phyloP scores from a whole-genome alignment of 1,140 invertebrate species.

The Drosophila equinoxialis region DNA sequence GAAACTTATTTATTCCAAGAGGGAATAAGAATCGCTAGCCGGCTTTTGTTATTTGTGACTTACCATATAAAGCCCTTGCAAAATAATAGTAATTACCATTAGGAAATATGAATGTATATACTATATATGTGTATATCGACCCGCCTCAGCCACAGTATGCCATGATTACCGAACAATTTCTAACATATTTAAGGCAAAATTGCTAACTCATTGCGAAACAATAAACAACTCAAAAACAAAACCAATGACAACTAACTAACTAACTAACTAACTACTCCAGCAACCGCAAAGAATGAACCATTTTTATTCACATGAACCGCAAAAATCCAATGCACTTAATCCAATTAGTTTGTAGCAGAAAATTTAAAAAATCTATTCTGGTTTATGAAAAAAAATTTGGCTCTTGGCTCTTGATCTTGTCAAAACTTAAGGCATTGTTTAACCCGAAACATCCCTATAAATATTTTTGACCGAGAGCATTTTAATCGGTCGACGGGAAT shows the following conservation, averaged over 20 bases:
- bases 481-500: no score
- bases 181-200: conserved; percentile 30
- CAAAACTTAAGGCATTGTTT: no score
- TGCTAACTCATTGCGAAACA: conserved; percentile 41
- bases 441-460: no score
- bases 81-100: conserved; percentile 23
- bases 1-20: background rate
- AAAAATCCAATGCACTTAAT: background rate
- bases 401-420: no score
- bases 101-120: background rate
- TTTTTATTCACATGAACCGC: background rate
- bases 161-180: conserved; percentile 19
- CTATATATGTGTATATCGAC: background rate
- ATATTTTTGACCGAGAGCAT: no score
- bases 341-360: no score
- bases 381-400: no score
- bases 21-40: background rate
- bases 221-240: background rate
- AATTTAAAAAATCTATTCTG: no score
- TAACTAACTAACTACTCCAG: conserved; percentile 1
- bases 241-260: background rate
- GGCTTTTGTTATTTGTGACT: background rate
- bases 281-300: conserved; percentile 4
- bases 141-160: background rate
- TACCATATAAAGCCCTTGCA: conserved; percentile 5